Base-by-base conservation (phyloP, 2,888 invertebrate species). In the Erebia epiphron region DNA sequence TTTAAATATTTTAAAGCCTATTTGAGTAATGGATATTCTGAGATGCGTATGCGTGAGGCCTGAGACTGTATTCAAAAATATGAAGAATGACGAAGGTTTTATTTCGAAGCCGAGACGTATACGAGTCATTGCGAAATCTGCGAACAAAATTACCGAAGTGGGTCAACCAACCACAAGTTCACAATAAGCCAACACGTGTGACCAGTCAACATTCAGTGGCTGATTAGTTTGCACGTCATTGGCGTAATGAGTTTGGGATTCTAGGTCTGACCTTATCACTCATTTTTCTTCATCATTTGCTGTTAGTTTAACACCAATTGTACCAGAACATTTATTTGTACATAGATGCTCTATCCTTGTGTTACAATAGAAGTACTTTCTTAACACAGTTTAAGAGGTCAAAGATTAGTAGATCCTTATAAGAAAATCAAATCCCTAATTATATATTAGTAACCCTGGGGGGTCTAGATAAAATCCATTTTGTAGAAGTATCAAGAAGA, bases 111-210 rank as follows among this genome's bases (percentile, higher is more conserved):
- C 5, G 18, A 10, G 21, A n/a, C 1, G 26, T 26, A 26, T 58
- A 41, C 35, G 26, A 57, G 2, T 57, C 35, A 41, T 60, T 60
- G 58, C 41, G 58, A 60, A 60, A 60, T 60, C 35, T 41, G 58
- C 58, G n/a, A 60, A 41, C 58, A 2, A 41, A n/a, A 60, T 14
- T n/a, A 26, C 58, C 7, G 9, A 41, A 41, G 35, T 60, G 41
- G 58, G 41, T 10, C 58, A 60, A 41, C 41, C 21, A 56, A 21
- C 54, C 56, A 21, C 56, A 21, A 11, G 56, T 21, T 56, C 56
- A 56, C 56, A 21, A 21, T 18, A 21, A 21, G 2, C 2, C 9
- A 13, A 21, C 9, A 9, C 41, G 35, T n/a, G 14, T 35, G 58
- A 26, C 58, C 16, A 41, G n/a, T 11, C 58, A 60, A 41, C 41